Percentiles rank a stretch among this genome's conserved stretches.
Evolutionary conservation across 2,113 vertebrate genomes (phyloP).

Genomic region (Apodemus speciosus): DNA sequence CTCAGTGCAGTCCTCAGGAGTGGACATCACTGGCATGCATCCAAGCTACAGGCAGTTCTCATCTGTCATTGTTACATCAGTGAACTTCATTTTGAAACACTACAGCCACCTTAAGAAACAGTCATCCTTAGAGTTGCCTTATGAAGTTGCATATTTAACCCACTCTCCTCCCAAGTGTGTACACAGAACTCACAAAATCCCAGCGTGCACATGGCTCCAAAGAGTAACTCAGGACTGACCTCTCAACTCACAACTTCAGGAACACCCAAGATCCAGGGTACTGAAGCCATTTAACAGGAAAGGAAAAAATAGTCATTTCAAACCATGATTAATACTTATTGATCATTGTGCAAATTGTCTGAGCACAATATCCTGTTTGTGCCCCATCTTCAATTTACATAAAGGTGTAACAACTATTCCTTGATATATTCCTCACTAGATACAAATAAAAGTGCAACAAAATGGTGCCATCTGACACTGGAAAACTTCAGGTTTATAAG

Average conservation of each 20-base stretch:
- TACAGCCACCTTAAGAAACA: conserved; percentile 9
- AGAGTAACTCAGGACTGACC: background rate
- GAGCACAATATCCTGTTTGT: background rate
- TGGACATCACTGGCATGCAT: background rate
- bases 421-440: background rate
- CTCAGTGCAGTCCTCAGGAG: conserved; percentile 28
- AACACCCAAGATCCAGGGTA: background rate
- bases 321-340: background rate
- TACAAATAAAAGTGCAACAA: background rate
- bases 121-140: background rate
- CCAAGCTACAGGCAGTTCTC: background rate
- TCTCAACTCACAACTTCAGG: background rate
- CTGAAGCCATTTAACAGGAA: background rate
- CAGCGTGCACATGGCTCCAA: background rate
- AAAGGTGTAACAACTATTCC: background rate
- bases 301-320: background rate
- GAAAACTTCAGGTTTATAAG: background rate
- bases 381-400: background rate
- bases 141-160: background rate
- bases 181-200: background rate
- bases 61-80: conserved; percentile 36
- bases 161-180: background rate
- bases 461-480: background rate
- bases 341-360: background rate
- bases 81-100: background rate